Base-by-base conservation (phyloP, 2,797 vertebrate genomes). In the Sebastes taczanowskii region DNA sequence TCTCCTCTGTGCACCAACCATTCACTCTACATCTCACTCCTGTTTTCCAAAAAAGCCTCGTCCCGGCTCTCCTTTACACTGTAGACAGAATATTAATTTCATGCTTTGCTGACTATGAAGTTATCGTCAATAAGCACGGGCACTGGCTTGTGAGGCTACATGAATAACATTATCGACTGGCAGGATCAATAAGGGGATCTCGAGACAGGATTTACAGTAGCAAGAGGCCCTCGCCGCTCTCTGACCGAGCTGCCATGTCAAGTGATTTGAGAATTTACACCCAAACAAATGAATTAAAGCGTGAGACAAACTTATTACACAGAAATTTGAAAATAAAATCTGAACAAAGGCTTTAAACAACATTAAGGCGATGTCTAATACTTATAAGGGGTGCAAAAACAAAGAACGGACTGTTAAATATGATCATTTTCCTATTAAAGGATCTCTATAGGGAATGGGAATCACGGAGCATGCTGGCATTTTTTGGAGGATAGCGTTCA, bases 41-140 rank as follows among this genome's bases (percentile, higher is more conserved):
- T 42, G 77, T 84, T 85, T 68, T 82, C 79, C 27, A 49, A 80
- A 52, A 80, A 80, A 77, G 89, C 82, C 53, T 20, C 16, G 7
- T 78, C 78, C 62, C 63, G 2, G 53, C 78, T 77, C 87, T 63
- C 55, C 75, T 88, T 82, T 80, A 83, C 85, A 77, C 79, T 32
- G 65, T 74, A 87, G 83, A 90, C 78, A 77, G 82, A 91, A 91
- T 92, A 91, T 90, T 92, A 74, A 93, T 94, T 88, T 92, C 86
- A 91, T 79, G 90, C 91, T 93, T 92, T 93, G 91, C 92, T 93
- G 91, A 90, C 90, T 92, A 77, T 93, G 88, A 92, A 86, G 86
- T 90, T 92, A 77, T 88, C 82, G 89, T 89, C 89, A 86, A 66
- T 91, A 91, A 86, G 88, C 77, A 74, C 58, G 11, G 82, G 42